A percentile compares a stretch with the other conserved stretches of the same genome.
Evolutionary conservation across 2,113 vertebrate species (phyloP).

Genomic region (Cyphomyrus discorhynchus): DNA sequence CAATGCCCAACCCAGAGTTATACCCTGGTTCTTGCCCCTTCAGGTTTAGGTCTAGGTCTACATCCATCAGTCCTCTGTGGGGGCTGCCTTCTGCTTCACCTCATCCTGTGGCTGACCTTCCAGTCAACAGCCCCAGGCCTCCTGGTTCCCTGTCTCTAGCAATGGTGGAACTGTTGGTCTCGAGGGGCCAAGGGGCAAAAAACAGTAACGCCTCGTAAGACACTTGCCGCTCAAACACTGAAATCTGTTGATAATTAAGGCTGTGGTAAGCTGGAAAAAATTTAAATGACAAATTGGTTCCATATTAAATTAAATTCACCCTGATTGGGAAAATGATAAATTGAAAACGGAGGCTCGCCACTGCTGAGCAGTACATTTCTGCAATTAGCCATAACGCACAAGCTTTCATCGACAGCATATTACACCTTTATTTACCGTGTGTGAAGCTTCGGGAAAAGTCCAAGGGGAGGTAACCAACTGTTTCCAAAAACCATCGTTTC

Average conservation of each 20-base stretch:
- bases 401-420: neutral
- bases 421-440: neutral
- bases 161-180: neutral
- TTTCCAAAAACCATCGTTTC: neutral
- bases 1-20: neutral
- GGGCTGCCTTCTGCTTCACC: neutral
- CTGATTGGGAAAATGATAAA: neutral
- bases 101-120: neutral
- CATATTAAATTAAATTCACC: neutral
- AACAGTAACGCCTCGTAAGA: neutral
- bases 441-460: neutral
- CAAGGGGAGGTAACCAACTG: neutral
- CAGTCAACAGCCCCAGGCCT: neutral
- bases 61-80: neutral
- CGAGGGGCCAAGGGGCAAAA: neutral
- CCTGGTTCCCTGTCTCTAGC: neutral
- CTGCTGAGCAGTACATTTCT: neutral
- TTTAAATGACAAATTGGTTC: neutral
- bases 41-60: neutral
- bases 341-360: neutral
- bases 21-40: neutral
- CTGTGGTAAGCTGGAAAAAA: neutral
- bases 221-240: neutral
- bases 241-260: neutral
- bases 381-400: neutral